A percentile compares a stretch with the other conserved stretches of the same genome.
phyloP scores from a whole-genome alignment of 2,888 invertebrate species.

The Phania funesta region DNA sequence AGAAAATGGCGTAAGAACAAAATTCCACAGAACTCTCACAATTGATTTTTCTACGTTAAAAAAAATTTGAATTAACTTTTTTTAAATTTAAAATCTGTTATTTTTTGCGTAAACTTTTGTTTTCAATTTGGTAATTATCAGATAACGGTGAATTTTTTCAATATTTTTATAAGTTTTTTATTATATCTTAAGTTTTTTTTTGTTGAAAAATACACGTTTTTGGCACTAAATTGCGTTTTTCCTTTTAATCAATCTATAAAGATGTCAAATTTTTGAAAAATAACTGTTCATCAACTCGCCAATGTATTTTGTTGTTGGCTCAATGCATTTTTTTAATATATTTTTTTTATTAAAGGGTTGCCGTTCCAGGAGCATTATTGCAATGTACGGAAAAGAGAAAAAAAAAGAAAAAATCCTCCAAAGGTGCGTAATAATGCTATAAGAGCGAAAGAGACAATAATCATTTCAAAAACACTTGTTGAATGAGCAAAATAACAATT shows the following conservation, averaged over 20 bases:
- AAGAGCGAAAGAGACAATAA: background rate
- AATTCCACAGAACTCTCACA: constrained; percentile 1
- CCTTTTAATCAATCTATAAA: background rate
- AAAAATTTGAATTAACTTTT: background rate
- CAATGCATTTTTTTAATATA: background rate
- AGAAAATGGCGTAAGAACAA: constrained; percentile 44
- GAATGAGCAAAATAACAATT: background rate
- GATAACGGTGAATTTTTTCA: constrained; percentile 19
- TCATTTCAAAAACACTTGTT: background rate
- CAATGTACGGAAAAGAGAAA: background rate
- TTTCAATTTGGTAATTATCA: background rate
- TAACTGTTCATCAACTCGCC: constrained; percentile 46
- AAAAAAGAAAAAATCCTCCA: background rate
- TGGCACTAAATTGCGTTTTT: background rate
- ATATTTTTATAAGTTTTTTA: background rate
- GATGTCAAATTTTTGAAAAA: constrained; percentile 18
- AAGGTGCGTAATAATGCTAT: background rate
- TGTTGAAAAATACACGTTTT: constrained; percentile 34
- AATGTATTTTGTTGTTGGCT: background rate
- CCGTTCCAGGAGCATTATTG: background rate
- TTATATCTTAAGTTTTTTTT: background rate
- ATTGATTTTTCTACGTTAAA: background rate
- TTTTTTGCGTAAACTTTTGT: background rate
- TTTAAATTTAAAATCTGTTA: background rate
- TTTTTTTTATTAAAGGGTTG: background rate